These are phyloP conservation scores for Rutilus rutilus DNA, from an alignment of 2,113 vertebrate species.

Conservation along the genomic window DNA sequence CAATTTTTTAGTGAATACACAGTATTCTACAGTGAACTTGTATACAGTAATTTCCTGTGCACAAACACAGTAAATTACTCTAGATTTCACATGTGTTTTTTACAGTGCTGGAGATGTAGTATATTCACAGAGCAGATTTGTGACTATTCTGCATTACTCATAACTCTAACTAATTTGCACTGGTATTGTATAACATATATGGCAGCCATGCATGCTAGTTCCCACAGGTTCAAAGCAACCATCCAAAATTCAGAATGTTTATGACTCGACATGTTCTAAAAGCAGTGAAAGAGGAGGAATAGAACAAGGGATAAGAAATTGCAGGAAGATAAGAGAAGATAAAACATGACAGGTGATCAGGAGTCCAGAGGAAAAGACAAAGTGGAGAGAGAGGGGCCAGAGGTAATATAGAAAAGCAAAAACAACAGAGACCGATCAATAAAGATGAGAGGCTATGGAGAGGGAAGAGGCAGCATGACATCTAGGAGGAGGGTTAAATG, in stretches of 20 bases:
- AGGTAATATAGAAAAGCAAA: constrained; percentile 13
- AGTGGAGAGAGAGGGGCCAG: not conserved
- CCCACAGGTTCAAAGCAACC: constrained; percentile 12
- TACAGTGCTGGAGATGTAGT: too few relatives aligned
- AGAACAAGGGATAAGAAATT: constrained; percentile 1
- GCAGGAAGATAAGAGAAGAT: not conserved
- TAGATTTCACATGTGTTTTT: too few relatives aligned
- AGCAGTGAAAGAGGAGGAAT: not conserved
- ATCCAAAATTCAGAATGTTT: constrained; percentile 5
- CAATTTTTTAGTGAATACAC: too few relatives aligned
- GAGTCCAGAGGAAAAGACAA: constrained; percentile 15
- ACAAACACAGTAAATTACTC: too few relatives aligned
- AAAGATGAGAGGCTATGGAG: constrained; percentile 6
- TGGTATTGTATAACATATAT: constrained; percentile 7
- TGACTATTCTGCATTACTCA: not conserved
- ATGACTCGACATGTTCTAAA: not conserved
- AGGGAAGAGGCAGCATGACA: constrained; percentile 26
- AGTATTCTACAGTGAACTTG: too few relatives aligned
- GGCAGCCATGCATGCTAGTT: not conserved
- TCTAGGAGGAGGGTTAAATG: not conserved
- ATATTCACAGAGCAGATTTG: too few relatives aligned
- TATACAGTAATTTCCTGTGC: too few relatives aligned
- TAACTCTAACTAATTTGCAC: not conserved
- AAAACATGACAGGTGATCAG: constrained; percentile 30
- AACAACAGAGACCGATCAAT: constrained; percentile 32